Evolutionary conservation across 2,797 vertebrate genomes (phyloP).

Genomic region (Vireo griseus): DNA sequence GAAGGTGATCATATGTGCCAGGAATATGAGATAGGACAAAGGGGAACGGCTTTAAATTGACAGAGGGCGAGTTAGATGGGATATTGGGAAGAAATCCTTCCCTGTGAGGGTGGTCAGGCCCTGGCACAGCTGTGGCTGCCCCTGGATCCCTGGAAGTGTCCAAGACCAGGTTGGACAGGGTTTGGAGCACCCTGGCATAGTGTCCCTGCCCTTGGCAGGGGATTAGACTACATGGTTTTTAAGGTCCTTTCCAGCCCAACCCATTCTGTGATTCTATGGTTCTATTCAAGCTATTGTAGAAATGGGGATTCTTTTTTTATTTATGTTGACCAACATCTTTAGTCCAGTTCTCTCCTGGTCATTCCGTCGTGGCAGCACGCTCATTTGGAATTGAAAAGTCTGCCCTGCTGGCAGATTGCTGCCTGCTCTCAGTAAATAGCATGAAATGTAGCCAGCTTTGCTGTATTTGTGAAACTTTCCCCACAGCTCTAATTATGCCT

Average conservation of each 20-base stretch:
- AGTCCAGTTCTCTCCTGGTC: background rate
- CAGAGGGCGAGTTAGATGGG: background rate
- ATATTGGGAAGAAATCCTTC: accelerated
- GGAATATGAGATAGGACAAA: background rate
- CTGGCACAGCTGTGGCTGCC: background rate
- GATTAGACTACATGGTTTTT: accelerated
- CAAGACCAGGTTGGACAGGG: accelerated
- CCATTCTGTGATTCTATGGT: background rate
- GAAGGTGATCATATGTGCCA: too few relatives aligned
- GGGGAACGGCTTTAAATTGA: background rate
- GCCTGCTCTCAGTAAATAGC: slow-evolving; percentile 13
- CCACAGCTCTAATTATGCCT: slow-evolving; percentile 62
- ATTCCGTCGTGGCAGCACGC: background rate
- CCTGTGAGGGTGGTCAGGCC: accelerated
- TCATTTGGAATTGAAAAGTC: background rate
- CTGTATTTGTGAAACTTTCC: slow-evolving; percentile 57
- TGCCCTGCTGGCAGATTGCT: background rate
- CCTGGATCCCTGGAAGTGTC: background rate
- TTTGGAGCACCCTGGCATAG: accelerated
- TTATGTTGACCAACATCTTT: accelerated
- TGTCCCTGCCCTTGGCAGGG: background rate
- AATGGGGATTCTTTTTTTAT: background rate
- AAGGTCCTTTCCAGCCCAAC: background rate
- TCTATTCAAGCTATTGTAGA: background rate
- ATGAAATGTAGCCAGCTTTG: slow-evolving; percentile 50